Conservation (phyloP, 2,888 invertebrate species). For the Megastigmus dorsalis region DNA sequence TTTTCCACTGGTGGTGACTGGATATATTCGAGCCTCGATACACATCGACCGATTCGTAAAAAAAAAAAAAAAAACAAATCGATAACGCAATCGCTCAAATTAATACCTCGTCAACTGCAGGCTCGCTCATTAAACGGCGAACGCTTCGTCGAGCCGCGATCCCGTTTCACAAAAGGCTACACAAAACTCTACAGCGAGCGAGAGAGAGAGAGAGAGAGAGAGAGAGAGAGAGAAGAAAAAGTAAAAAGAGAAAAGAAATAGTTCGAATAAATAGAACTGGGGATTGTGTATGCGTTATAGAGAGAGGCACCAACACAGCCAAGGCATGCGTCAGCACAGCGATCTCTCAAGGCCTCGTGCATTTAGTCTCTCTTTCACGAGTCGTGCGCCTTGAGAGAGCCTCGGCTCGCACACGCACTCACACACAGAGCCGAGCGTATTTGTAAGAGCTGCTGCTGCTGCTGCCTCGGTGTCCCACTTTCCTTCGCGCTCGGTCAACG, state of each 20-base stretch:
- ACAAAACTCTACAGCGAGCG: too few relatives aligned
- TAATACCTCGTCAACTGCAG: too few relatives aligned
- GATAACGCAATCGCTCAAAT: too few relatives aligned
- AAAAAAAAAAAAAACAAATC: too few relatives aligned
- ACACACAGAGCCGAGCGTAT: not conserved
- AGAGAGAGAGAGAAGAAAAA: not conserved
- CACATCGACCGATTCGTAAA: too few relatives aligned
- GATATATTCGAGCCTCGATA: too few relatives aligned
- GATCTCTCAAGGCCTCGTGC: conserved; percentile 50
- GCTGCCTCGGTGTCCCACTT: conserved; percentile 70
- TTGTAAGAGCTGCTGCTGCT: not conserved
- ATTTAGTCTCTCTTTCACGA: conserved; percentile 46
- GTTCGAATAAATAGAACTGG: conserved; percentile 25
- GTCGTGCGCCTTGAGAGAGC: too few relatives aligned
- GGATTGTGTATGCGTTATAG: too few relatives aligned
- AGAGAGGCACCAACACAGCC: not conserved
- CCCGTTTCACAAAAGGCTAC: too few relatives aligned
- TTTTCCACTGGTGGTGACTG: too few relatives aligned
- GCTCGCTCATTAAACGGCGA: too few relatives aligned
- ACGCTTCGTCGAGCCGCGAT: too few relatives aligned
- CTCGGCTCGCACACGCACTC: not conserved
- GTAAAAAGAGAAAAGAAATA: conserved; percentile 14
- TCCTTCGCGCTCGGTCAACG: conserved; percentile 73
- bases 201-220: not conserved
- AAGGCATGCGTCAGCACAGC: conserved; percentile 34